Conservation (phyloP, 2,888 invertebrate species). For the Cephus spinipes region DNA sequence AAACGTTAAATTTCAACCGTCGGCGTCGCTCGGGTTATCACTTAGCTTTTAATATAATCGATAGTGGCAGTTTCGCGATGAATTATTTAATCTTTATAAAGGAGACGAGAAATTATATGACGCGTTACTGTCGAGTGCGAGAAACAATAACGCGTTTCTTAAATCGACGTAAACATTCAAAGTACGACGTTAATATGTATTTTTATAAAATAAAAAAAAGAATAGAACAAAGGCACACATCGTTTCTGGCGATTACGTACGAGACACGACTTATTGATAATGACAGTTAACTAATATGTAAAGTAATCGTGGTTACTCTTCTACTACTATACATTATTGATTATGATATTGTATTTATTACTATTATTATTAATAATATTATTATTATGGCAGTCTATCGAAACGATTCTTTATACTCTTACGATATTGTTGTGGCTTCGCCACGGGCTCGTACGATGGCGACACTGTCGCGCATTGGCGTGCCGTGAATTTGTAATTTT, state of each 20-base stretch:
- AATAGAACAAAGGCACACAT: neutral
- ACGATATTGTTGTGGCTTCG: constrained; percentile 2
- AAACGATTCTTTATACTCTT: constrained; percentile 25
- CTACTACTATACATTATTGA: constrained; percentile 1
- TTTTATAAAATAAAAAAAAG: neutral
- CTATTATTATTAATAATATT: constrained; percentile 20
- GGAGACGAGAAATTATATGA: neutral
- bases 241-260: neutral
- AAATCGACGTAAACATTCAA: neutral
- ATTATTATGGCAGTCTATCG: constrained; percentile 45
- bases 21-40: neutral
- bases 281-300: neutral
- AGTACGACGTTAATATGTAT: neutral
- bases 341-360: neutral
- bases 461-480: too few species aligned
- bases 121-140: too few species aligned
- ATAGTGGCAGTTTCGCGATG: constrained; percentile 24
- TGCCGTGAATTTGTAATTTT: neutral
- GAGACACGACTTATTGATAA: neutral
- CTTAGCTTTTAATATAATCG: neutral
- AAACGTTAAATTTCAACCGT: neutral
- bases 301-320: neutral
- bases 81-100: neutral
- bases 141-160: neutral
- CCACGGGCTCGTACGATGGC: neutral